Evolutionary conservation across 2,113 vertebrate species (phyloP).

Genomic region (Corvus cornix): DNA sequence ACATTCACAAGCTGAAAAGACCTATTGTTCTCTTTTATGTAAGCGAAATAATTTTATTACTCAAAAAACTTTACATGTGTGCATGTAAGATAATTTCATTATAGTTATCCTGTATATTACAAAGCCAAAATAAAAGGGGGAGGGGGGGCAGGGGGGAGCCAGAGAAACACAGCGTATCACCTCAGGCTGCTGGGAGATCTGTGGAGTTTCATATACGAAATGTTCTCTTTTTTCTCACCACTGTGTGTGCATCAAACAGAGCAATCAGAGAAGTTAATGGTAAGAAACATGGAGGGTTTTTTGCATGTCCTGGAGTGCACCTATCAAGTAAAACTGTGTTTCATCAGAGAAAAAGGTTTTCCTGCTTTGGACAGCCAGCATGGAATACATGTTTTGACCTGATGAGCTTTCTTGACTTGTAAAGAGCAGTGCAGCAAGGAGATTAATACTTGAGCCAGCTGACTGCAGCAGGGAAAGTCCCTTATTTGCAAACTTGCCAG

Average conservation of each 20-base stretch:
- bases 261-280: not conserved
- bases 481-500: conserved; percentile 11
- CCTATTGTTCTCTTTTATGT: not conserved
- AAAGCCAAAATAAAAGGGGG: not conserved
- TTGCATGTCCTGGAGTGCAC: not conserved
- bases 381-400: not conserved
- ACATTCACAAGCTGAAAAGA: not conserved
- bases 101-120: not conserved
- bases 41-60: not conserved
- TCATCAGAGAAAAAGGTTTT: not conserved
- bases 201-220: not conserved
- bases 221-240: not conserved
- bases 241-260: not conserved
- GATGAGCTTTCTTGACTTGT: not conserved
- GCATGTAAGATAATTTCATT: not conserved
- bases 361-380: not conserved
- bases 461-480: not conserved
- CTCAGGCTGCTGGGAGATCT: not conserved
- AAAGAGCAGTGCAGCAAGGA: not conserved
- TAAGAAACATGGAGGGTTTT: not conserved
- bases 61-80: not conserved
- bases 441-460: not conserved
- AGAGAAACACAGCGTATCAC: not conserved
- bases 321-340: not conserved
- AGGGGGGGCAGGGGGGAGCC: accelerated